Conservation (phyloP, 2,113 vertebrate species). For the Pteruthius melanotis region DNA sequence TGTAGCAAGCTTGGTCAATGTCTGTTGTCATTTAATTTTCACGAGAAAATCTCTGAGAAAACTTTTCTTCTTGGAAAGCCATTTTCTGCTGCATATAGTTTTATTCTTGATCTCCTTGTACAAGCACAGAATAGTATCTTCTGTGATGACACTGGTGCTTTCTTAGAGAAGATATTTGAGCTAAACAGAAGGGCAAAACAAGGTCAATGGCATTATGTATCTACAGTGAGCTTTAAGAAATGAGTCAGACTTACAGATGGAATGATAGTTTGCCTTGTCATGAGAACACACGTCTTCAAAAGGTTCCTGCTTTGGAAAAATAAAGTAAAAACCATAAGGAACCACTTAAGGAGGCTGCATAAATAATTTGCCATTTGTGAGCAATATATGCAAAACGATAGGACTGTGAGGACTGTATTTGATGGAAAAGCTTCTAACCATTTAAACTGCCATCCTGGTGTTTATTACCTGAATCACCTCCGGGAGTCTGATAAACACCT, state of each 20-base stretch:
- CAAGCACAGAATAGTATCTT: neutral
- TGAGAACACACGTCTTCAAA: conserved; percentile 56
- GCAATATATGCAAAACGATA: conserved; percentile 67
- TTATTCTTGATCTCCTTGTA: neutral
- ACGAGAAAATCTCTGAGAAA: neutral
- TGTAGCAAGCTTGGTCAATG: neutral
- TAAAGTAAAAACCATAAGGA: conserved; percentile 65
- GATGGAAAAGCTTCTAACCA: conserved; percentile 63
- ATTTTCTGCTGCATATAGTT: neutral
- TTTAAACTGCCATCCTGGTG: conserved; percentile 67
- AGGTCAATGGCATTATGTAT: neutral
- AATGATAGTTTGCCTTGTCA: conserved; percentile 40
- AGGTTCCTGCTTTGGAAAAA: conserved; percentile 65
- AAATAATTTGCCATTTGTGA: conserved; percentile 73
- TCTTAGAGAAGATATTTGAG: neutral
- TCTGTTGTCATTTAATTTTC: neutral
- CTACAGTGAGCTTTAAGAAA: neutral
- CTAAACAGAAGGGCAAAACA: conserved; percentile 10
- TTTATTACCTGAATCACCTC: conserved; percentile 73
- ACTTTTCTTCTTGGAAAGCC: neutral
- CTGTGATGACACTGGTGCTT: neutral
- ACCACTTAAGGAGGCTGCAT: conserved; percentile 62
- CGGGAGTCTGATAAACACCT: conserved; percentile 72
- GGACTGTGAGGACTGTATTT: conserved; percentile 65
- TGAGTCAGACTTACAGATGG: conserved; percentile 22